Evolutionary conservation across 1,140 invertebrate species (phyloP).

Genomic region (Panagrolaimus sp.): DNA sequence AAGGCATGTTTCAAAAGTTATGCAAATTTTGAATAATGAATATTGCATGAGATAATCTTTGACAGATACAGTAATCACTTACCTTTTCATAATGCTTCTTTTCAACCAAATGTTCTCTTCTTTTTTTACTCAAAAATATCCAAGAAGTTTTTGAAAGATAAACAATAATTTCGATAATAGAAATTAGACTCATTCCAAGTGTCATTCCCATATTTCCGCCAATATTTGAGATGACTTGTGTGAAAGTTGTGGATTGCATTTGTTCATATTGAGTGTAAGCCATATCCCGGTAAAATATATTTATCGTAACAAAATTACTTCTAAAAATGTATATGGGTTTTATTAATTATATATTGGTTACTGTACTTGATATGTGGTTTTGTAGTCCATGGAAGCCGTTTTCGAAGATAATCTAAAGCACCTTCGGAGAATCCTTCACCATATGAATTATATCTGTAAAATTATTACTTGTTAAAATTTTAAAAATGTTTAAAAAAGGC

Average conservation of each 20-base stretch:
- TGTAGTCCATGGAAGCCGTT: neutral
- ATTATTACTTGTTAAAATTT: slow-evolving; percentile 58
- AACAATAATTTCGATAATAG: slow-evolving; percentile 47
- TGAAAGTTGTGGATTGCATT: slow-evolving; percentile 47
- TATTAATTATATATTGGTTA: neutral
- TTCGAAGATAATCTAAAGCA: slow-evolving; percentile 25
- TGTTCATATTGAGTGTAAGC: slow-evolving; percentile 55
- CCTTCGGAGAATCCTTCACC: slow-evolving; percentile 29
- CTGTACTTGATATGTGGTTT: neutral
- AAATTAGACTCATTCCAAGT: slow-evolving; percentile 54
- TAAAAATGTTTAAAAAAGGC: too few species aligned
- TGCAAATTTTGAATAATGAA: too few species aligned
- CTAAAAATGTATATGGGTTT: slow-evolving; percentile 30
- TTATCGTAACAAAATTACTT: slow-evolving; percentile 51
- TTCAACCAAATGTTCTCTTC: slow-evolving; percentile 48
- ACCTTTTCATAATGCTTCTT: slow-evolving; percentile 4
- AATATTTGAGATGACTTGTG: slow-evolving; percentile 50
- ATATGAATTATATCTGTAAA: slow-evolving; percentile 40
- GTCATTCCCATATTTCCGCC: slow-evolving; percentile 59
- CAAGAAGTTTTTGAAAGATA: slow-evolving; percentile 52
- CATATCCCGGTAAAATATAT: slow-evolving; percentile 58
- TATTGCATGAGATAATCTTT: too few species aligned
- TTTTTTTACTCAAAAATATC: slow-evolving; percentile 50
- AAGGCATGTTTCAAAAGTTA: too few species aligned
- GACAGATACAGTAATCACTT: too few species aligned